Evolutionary conservation across 2,113 vertebrate genomes (phyloP), one percentile per base, ranked within the genome.

Genomic region (Ammodytes marinus): DNA sequence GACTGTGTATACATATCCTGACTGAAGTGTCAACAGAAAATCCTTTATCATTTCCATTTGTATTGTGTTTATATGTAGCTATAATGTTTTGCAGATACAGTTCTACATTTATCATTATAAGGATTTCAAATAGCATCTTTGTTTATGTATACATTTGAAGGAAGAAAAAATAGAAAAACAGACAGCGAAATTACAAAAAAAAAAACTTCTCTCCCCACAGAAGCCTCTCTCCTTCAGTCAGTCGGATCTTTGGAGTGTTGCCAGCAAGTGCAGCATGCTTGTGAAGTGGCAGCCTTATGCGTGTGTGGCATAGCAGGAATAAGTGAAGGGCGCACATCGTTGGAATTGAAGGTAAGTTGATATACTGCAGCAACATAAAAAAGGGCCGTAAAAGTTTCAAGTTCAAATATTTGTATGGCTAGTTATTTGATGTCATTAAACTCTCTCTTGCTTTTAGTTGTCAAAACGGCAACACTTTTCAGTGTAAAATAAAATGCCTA

Each of bases 331-430:
- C 42, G 79, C 66, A 75, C 65, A 52, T 66, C 67, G 77, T 77
- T 79, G 47, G 67, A 27, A 67, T 79, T 12, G 13, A 81, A 64
- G 77, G 86, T 84, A 86, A 90, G 75, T 50, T 70, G 80, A 91
- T 86, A 77, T 68, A 77, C 69, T 77, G 52, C 76, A 88, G 80
- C 69, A 75, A 86, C 82, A 79, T 75, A 65, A 89, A 87, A 76
- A 50, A 57, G 53, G 47, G 55, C 64, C 55, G 83, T 88, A 83
- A 87, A 90, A 76, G 84, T 83, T 89, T 79, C 42, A n/a, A 39
- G 15, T 59, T 86, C 50, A 79, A 79, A 83, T 85, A 80, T 78
- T 75, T 73, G 50, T 42, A 27, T 68, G 52, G 67, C 67, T 59
- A 37, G 39, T 60, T 88, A 76, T 75, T 83, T 59, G 55, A 67